These are phyloP conservation scores for Setophaga kirtlandii DNA, from an alignment of 2,113 vertebrate genomes.

Conservation along the genomic window DNA sequence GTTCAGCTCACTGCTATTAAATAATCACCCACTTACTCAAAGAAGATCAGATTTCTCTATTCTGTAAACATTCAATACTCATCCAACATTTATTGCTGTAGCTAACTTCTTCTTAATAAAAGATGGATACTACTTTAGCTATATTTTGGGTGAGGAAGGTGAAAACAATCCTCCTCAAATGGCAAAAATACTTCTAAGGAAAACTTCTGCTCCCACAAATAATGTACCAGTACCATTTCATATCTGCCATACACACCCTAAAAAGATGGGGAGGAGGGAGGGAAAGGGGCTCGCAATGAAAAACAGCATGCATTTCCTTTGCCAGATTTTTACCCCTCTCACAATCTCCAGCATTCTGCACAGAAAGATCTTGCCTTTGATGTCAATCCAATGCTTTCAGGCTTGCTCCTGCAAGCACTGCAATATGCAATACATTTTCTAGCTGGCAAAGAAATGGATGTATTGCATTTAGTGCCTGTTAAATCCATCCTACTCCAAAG, in stretches of 20 bases:
- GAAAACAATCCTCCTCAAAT: slow-evolving; percentile 8
- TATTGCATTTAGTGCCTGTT: background rate
- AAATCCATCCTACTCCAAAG: background rate
- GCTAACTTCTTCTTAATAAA: background rate
- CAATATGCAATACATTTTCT: slow-evolving; percentile 6
- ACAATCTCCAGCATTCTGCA: slow-evolving; percentile 9
- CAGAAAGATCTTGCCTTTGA: slow-evolving; percentile 48
- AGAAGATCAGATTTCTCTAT: background rate
- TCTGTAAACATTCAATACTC: background rate
- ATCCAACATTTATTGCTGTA: background rate
- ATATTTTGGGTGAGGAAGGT: background rate
- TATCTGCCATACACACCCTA: background rate
- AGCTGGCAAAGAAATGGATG: background rate
- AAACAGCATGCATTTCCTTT: background rate
- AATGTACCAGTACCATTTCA: background rate
- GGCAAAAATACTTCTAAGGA: background rate
- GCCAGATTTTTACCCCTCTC: slow-evolving; percentile 51
- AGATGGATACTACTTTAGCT: background rate
- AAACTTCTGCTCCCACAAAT: background rate
- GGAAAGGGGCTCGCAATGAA: slow-evolving; percentile 8
- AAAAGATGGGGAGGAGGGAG: background rate
- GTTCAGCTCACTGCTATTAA: background rate
- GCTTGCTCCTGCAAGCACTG: slow-evolving; percentile 43
- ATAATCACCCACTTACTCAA: background rate
- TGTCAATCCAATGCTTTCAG: slow-evolving; percentile 44